A percentile compares a stretch with the other conserved stretches of the same genome.
Conservation (phyloP, 2,113 vertebrate species). For the Sinosuthora webbiana region DNA sequence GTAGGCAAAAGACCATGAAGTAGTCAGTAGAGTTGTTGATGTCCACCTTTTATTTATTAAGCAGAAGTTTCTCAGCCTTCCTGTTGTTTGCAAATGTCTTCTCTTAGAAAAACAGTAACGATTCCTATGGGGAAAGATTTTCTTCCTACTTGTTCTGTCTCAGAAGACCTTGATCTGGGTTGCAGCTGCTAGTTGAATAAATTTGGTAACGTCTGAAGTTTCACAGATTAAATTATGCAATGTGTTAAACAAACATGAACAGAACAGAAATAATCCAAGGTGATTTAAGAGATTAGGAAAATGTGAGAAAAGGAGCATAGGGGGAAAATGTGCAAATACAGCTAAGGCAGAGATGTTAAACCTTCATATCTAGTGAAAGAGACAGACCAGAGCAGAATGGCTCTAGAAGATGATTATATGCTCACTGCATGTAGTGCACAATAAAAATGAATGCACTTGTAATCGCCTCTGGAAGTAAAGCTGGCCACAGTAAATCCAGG, state of each 20-base stretch:
- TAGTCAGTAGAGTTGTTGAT: not conserved
- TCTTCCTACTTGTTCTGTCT: not conserved
- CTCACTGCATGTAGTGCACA: not conserved
- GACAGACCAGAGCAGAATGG: not conserved
- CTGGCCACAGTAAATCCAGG: constrained; percentile 13
- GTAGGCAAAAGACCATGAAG: not conserved
- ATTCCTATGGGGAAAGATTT: not conserved
- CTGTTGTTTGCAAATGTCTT: not conserved
- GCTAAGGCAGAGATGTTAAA: not conserved
- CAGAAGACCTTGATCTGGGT: not conserved
- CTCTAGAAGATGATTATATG: not conserved
- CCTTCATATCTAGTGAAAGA: not conserved
- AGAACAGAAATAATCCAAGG: not conserved
- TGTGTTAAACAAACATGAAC: not conserved
- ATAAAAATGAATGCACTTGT: not conserved
- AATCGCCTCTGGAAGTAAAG: not conserved
- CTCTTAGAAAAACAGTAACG: not conserved
- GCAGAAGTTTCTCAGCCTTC: not conserved
- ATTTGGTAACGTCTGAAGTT: not conserved
- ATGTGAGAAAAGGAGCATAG: not conserved
- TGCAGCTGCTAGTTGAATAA: not conserved
- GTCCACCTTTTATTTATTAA: not conserved
- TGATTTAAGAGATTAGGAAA: not conserved
- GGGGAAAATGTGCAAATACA: not conserved
- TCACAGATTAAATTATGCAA: not conserved